Evolutionary conservation across 2,888 invertebrate genomes (phyloP), one percentile per base, ranked within the genome.

Genomic region (Cerastoderma edule): DNA sequence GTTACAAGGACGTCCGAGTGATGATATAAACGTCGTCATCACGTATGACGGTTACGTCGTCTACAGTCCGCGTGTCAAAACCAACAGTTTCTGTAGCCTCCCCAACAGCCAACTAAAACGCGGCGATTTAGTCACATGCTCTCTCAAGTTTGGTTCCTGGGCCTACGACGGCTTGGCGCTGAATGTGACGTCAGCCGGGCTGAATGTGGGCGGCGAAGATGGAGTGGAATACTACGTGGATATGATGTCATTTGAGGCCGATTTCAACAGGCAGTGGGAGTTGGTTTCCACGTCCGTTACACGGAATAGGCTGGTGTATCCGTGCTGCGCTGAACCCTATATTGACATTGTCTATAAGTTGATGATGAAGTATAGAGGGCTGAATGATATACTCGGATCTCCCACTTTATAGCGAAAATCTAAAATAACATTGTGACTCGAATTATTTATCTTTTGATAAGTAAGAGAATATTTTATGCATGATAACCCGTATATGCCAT

Each of bases 131-230:
- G 70, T 72, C 10, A 56, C 54, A 50, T 80, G 80, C 68, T n/a
- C 24, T 24, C 27, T 80, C 53, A 80, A 75, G 54, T 80, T 80
- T 28, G 64, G 73, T 27, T 80, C 75, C n/a, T 80, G 80, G 80
- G 65, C 76, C 13, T 71, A 80, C 44, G 80, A 76, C 33, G 80
- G 75, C 1, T 54, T 64, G 6, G n/a, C 54, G 1, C n/a, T 71
- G n/a, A 46, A 71, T 32, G 24, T 71, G 1, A 24, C 35, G 3
- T 32, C 48, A 33, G 48, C 48, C 16, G 24, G 33, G 19, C 8
- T 33, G 10, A n/a, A n/a, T n/a, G n/a, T n/a, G n/a, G 27, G 2
- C 0, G 46, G 32, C 19, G 66, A 66, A 19, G 5, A 22, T 19
- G 28, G 28, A 6, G 28, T 24, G 22, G 33, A 50, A 22, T 50